Conservation (phyloP, 2,797 vertebrate species). For the Dendrocincla tyrannina region DNA sequence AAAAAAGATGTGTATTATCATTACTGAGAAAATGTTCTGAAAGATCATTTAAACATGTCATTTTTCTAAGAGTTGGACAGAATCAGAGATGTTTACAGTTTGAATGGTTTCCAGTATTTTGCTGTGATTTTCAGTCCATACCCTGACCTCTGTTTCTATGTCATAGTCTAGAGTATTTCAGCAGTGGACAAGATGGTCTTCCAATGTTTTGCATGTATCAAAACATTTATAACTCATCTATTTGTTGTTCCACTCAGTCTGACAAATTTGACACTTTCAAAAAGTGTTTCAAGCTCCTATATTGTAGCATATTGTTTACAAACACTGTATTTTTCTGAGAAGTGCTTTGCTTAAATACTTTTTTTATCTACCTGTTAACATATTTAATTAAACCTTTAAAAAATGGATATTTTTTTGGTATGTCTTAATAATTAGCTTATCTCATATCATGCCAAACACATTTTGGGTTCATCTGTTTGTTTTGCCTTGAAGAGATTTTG, state of each 20-base stretch:
- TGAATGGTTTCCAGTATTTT: not conserved
- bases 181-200: not conserved
- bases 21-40: not conserved
- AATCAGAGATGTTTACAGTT: not conserved
- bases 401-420: not conserved
- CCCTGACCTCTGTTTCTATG: not conserved
- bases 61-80: not conserved
- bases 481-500: not conserved
- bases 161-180: not conserved
- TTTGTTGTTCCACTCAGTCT: not conserved
- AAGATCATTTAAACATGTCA: not conserved
- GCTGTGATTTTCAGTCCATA: not conserved
- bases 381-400: constrained; percentile 31
- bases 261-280: constrained; percentile 31
- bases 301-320: not conserved
- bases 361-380: not conserved
- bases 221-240: not conserved
- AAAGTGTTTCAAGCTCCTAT: constrained; percentile 17
- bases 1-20: not conserved
- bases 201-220: not conserved
- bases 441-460: not conserved
- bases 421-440: not conserved
- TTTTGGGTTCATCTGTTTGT: not conserved
- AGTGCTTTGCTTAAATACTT: constrained; percentile 48
- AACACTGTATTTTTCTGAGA: constrained; percentile 56